These are phyloP conservation scores for Cephalotes varians DNA, from an alignment of 2,888 invertebrate genomes.

Conservation along the genomic window DNA sequence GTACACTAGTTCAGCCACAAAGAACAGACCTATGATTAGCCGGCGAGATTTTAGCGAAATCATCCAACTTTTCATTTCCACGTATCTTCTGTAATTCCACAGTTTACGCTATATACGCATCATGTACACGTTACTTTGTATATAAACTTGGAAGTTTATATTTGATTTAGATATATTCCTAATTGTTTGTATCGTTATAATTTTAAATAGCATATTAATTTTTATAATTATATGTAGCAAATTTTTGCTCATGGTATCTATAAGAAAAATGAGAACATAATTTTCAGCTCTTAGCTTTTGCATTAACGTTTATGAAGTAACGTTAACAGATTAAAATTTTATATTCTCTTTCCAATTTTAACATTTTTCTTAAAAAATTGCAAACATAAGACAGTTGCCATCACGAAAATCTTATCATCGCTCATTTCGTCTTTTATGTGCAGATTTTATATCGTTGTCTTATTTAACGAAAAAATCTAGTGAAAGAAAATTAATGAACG, in stretches of 20 bases:
- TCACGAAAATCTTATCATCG: background rate
- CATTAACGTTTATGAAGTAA: no score
- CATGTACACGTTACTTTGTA: background rate
- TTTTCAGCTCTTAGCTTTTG: slow-evolving; percentile 10
- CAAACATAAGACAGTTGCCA: background rate
- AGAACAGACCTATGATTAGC: no score
- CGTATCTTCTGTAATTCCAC: background rate
- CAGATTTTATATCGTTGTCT: background rate
- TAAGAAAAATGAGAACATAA: background rate
- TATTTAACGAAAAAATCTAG: background rate
- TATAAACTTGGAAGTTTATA: no score
- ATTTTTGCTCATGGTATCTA: background rate
- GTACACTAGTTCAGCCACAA: no score
- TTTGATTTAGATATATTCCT: no score
- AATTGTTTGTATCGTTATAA: no score
- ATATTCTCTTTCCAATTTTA: background rate
- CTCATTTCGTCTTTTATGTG: background rate
- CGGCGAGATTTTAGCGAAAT: slow-evolving; percentile 40
- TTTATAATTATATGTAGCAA: background rate
- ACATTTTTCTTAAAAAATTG: background rate
- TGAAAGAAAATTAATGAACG: background rate
- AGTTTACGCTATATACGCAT: background rate
- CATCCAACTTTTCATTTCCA: slow-evolving; percentile 29
- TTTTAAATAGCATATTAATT: background rate
- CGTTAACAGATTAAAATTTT: background rate